These are phyloP conservation scores for Nasonia oneida DNA, from an alignment of 2,888 invertebrate genomes.

Conservation along the genomic window DNA sequence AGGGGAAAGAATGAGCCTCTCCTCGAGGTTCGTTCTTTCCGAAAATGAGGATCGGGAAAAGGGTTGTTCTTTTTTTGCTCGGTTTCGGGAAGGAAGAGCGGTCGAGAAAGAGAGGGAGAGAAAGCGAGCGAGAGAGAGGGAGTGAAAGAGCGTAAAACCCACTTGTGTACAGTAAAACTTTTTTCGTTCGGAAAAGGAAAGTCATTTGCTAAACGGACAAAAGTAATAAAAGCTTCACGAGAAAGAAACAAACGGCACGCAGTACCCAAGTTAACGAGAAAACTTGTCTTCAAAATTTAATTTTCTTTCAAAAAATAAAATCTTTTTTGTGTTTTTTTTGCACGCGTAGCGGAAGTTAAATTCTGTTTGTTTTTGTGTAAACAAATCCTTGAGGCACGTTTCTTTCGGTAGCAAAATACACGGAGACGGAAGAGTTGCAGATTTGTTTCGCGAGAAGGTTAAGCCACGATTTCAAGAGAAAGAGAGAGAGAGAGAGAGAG, in stretches of 20 bases:
- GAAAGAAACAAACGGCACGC: slow-evolving; percentile 60
- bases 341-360: slow-evolving; percentile 50
- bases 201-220: slow-evolving; percentile 24
- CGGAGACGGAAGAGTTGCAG: slow-evolving; percentile 28
- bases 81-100: slow-evolving; percentile 43
- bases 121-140: slow-evolving; percentile 39
- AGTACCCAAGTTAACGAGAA: slow-evolving; percentile 61
- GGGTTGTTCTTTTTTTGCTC: slow-evolving; percentile 53
- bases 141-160: slow-evolving; percentile 67
- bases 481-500: slow-evolving; percentile 55
- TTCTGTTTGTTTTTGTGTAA: slow-evolving; percentile 54
- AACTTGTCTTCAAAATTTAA: slow-evolving; percentile 62
- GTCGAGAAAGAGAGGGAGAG: slow-evolving; percentile 55
- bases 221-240: slow-evolving; percentile 36
- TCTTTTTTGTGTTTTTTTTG: slow-evolving; percentile 48
- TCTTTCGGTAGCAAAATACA: slow-evolving; percentile 58
- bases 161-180: slow-evolving; percentile 73
- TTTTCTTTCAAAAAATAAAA: slow-evolving; percentile 56
- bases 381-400: slow-evolving; percentile 61
- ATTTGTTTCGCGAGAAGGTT: slow-evolving; percentile 51
- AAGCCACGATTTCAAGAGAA: not conserved
- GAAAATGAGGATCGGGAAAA: slow-evolving; percentile 58
- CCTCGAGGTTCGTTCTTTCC: slow-evolving; percentile 42
- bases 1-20: slow-evolving; percentile 1
- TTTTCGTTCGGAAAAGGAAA: slow-evolving; percentile 58